These are phyloP conservation scores for Lagocephalus sceleratus DNA, from an alignment of 2,797 vertebrate species.

Conservation along the genomic window DNA sequence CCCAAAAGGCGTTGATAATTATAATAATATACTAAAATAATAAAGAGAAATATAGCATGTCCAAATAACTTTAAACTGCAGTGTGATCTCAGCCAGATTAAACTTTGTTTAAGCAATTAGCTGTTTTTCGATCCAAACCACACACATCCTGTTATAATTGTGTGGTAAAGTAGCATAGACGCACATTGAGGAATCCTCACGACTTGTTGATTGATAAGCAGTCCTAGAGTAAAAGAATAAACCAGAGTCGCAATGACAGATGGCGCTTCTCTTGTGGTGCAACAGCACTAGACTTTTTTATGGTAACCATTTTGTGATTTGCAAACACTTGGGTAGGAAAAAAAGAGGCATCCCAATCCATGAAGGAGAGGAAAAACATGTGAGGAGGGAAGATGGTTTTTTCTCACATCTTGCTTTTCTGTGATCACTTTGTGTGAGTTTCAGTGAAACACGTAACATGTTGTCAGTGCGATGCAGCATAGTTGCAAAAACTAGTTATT, in stretches of 20 bases:
- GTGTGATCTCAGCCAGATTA: neutral
- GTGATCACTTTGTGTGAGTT: slow-evolving; percentile 55
- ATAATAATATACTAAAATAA: too few species aligned
- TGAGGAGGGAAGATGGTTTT: slow-evolving; percentile 41
- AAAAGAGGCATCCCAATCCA: slow-evolving; percentile 30
- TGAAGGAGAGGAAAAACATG: slow-evolving; percentile 28
- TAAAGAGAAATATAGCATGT: too few species aligned
- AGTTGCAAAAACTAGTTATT: slow-evolving; percentile 54
- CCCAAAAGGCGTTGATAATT: too few species aligned
- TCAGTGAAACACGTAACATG: slow-evolving; percentile 55
- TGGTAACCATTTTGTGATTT: slow-evolving; percentile 14
- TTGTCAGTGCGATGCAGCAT: slow-evolving; percentile 53
- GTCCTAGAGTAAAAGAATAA: slow-evolving; percentile 3
- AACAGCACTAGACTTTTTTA: too few species aligned
- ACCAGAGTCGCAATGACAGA: slow-evolving; percentile 19
- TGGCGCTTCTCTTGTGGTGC: slow-evolving; percentile 17
- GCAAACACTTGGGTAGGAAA: slow-evolving; percentile 26
- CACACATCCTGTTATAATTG: slow-evolving; percentile 8
- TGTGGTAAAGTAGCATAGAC: neutral
- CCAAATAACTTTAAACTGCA: neutral
- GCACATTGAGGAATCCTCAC: slow-evolving; percentile 11
- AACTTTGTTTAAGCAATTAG: too few species aligned
- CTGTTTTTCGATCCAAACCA: slow-evolving; percentile 14
- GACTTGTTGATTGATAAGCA: slow-evolving; percentile 8
- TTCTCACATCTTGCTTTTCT: slow-evolving; percentile 47